These are phyloP conservation scores for Netelia fuscicornis DNA, from an alignment of 2,888 invertebrate genomes.

Conservation along the genomic window DNA sequence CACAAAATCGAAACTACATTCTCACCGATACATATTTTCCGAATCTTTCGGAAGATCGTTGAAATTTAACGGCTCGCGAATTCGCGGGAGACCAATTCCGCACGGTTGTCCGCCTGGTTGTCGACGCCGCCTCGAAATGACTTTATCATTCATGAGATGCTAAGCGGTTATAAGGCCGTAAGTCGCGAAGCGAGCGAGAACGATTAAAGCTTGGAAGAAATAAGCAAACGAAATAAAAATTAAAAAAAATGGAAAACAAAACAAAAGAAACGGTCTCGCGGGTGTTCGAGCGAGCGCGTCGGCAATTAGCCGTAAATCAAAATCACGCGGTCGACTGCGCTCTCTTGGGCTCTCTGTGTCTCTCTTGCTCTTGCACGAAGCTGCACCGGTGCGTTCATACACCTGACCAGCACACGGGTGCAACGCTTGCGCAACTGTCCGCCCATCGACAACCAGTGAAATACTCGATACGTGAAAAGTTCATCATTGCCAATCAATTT, in stretches of 20 bases:
- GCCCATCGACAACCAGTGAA: constrained; percentile 6
- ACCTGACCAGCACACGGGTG: constrained; percentile 37
- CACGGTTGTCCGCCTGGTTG: not conserved
- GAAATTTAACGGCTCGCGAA: constrained; percentile 45
- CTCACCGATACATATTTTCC: constrained; percentile 72
- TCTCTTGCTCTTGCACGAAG: not conserved
- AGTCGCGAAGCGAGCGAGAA: constrained; percentile 34
- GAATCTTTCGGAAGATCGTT: constrained; percentile 60
- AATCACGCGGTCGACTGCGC: constrained; percentile 73
- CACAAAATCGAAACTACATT: not conserved
- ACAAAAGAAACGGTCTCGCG: constrained; percentile 20
- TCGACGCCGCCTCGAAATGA: constrained; percentile 68
- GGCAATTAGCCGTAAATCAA: constrained; percentile 81
- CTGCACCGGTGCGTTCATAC: constrained; percentile 28
- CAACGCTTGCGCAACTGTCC: constrained; percentile 20
- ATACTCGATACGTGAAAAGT: not conserved
- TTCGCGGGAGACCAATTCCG: not conserved
- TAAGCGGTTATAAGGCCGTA: constrained; percentile 71
- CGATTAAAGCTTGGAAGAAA: constrained; percentile 25
- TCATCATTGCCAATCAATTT: too few relatives aligned
- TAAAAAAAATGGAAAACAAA: not conserved
- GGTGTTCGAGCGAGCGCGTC: constrained; percentile 44
- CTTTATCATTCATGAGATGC: constrained; percentile 79
- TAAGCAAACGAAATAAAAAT: constrained; percentile 22
- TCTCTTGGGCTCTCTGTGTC: not conserved